Base-by-base conservation (phyloP, 2,888 invertebrate genomes). In the Altica lythri region DNA sequence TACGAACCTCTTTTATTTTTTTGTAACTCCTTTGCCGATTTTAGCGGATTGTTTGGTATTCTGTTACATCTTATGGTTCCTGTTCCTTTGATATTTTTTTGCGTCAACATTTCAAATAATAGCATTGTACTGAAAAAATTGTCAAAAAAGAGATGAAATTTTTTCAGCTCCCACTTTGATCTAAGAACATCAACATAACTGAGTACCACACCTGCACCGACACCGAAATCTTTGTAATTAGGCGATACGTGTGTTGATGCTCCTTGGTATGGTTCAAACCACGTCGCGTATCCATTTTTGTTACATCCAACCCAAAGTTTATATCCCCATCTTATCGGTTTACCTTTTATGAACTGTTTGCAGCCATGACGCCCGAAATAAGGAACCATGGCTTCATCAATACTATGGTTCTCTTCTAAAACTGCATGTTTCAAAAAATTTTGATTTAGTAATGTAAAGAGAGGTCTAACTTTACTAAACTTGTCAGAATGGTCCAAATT, bases 401-500 rank as follows among this genome's bases (percentile, higher is more conserved):
- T 10, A 10, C 29, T 29, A 10, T 29, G 29, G 29, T 29, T 6
- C n/a, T 29, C 29, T 29, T 29, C 9, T n/a, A n/a, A n/a, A n/a
- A 10, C 9, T 29, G n/a, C 29, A 29, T 2, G n/a, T 29, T 29
- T 29, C 29, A 29, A 29, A 29, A 29, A 29, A 10, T 4, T 29
- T 29, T n/a, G 29, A 10, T 29, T 29, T 10, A 29, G n/a, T 29
- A 10, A 29, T 29, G 29, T 29, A 29, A 29, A 29, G 29, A 29
- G 29, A n/a, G 29, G 29, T n/a, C 29, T 6, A n/a, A 29, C 29
- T 29, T 70, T 69, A 4, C 62, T 56, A 52, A 68, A 48, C 29
- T 35, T 48, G 29, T 54, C 48, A 34, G 10, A 12, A 4, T 22
- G 18, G 38, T 22, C 38, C 4, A 54, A 19, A 14, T 16, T 44